Percentiles rank a stretch among this genome's conserved stretches.
Conservation (phyloP, 1,140 invertebrate species). For the Trichoplusia ni region DNA sequence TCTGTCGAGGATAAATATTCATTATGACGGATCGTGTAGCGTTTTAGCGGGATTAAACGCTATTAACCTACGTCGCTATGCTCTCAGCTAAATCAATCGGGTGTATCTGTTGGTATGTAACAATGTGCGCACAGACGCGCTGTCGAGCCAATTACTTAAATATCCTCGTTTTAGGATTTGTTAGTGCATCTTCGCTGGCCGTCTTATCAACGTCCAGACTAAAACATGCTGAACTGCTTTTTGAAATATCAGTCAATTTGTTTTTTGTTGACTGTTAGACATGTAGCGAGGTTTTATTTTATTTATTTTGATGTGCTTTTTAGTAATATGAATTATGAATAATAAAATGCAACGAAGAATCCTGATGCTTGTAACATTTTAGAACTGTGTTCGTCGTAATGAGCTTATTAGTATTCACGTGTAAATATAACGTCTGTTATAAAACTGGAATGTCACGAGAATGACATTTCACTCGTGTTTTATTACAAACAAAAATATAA, state of each 20-base stretch:
- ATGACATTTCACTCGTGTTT: constrained; percentile 2
- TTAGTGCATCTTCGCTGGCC: not conserved
- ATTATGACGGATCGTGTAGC: constrained; percentile 77
- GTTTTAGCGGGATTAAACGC: constrained; percentile 81
- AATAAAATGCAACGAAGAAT: constrained; percentile 9
- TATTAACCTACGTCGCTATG: constrained; percentile 67
- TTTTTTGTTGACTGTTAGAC: no score
- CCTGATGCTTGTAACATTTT: constrained; percentile 2
- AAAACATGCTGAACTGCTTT: no score
- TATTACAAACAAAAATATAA: constrained; percentile 35
- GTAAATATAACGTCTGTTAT: constrained; percentile 16
- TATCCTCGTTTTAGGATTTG: not conserved
- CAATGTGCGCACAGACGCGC: not conserved
- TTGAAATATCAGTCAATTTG: no score
- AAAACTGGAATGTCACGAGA: constrained; percentile 11
- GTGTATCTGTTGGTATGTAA: constrained; percentile 17
- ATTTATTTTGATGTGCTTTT: no score
- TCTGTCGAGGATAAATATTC: constrained; percentile 79
- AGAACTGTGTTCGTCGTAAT: constrained; percentile 18
- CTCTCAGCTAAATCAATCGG: constrained; percentile 72
- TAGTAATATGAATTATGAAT: no score
- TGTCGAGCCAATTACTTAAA: constrained; percentile 21
- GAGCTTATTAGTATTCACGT: constrained; percentile 30
- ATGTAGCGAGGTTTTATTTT: no score
- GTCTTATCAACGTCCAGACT: no score